A percentile compares a stretch with the other conserved stretches of the same genome.
Conservation (phyloP, 2,888 invertebrate species). For the Microctonus hyperodae region DNA sequence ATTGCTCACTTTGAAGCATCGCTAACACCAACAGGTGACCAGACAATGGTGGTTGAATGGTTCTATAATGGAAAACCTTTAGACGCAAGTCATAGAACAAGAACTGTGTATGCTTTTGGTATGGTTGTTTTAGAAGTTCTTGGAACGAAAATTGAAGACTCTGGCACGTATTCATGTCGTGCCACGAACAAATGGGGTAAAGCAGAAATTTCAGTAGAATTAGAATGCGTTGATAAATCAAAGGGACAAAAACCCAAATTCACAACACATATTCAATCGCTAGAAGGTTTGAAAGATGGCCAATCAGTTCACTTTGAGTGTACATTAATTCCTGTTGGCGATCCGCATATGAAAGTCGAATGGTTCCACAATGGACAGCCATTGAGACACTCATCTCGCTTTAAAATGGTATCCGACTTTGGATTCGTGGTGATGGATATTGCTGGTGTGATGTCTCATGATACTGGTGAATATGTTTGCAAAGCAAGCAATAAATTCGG, state of each 20-base stretch:
- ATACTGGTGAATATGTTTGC: slow-evolving; percentile 93
- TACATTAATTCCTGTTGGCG: slow-evolving; percentile 90
- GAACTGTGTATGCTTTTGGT: slow-evolving; percentile 96
- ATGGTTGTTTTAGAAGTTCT: slow-evolving; percentile 96
- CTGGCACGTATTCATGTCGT: slow-evolving; percentile 86
- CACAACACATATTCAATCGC: slow-evolving; percentile 84
- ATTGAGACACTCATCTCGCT: slow-evolving; percentile 85
- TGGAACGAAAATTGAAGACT: slow-evolving; percentile 92
- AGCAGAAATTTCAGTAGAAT: slow-evolving; percentile 83
- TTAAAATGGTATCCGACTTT: slow-evolving; percentile 93
- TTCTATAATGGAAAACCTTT: slow-evolving; percentile 91
- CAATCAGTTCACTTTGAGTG: slow-evolving; percentile 96
- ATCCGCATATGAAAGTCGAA: slow-evolving; percentile 92
- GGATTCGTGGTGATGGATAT: slow-evolving; percentile 95
- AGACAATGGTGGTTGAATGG: slow-evolving; percentile 95
- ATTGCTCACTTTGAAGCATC: slow-evolving; percentile 98
- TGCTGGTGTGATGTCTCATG: slow-evolving; percentile 91
- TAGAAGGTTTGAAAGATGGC: slow-evolving; percentile 88
- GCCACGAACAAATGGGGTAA: slow-evolving; percentile 90
- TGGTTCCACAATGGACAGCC: slow-evolving; percentile 97
- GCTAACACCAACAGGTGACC: slow-evolving; percentile 91
- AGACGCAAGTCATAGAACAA: slow-evolving; percentile 87
- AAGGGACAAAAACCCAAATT: slow-evolving; percentile 88
- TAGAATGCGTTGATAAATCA: slow-evolving; percentile 84
- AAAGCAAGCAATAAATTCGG: slow-evolving; percentile 91